Conservation (phyloP, 2,797 vertebrate species). For the Bovichtus variegatus region DNA sequence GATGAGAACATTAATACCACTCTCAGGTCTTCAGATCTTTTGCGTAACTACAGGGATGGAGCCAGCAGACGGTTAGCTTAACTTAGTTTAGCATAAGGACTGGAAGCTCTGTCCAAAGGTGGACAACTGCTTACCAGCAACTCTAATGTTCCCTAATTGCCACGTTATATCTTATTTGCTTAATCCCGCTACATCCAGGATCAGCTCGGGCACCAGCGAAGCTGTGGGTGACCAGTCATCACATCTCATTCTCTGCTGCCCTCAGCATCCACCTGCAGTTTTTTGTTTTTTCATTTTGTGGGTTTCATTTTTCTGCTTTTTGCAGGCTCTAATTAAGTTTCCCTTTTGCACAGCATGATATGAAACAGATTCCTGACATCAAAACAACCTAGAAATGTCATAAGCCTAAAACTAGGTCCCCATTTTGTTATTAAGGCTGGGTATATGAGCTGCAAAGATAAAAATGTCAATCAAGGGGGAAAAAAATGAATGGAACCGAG, state of each 20-base stretch:
- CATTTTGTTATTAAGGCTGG: slow-evolving; percentile 20
- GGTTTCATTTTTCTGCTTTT: slow-evolving; percentile 22
- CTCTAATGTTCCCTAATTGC: not conserved
- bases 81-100: too few relatives aligned
- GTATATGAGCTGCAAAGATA: slow-evolving; percentile 30
- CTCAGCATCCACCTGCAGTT: slow-evolving; percentile 1
- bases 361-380: slow-evolving; percentile 22
- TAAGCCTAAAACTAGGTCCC: slow-evolving; percentile 21
- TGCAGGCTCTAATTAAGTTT: slow-evolving; percentile 31
- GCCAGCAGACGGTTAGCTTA: too few relatives aligned
- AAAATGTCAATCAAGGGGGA: slow-evolving; percentile 55
- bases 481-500: slow-evolving; percentile 22
- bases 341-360: not conserved
- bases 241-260: not conserved
- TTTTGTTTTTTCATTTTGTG: slow-evolving; percentile 2
- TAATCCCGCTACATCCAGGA: not conserved
- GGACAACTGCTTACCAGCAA: too few relatives aligned
- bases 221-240: not conserved
- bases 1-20: too few relatives aligned
- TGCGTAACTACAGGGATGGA: too few relatives aligned
- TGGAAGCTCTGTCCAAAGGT: too few relatives aligned
- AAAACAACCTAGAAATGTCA: slow-evolving; percentile 31
- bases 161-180: not conserved
- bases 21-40: too few relatives aligned
- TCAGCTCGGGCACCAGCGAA: not conserved